phyloP scores from a whole-genome alignment of 2,888 invertebrate genomes.

The Taphrorychus bicolor region DNA sequence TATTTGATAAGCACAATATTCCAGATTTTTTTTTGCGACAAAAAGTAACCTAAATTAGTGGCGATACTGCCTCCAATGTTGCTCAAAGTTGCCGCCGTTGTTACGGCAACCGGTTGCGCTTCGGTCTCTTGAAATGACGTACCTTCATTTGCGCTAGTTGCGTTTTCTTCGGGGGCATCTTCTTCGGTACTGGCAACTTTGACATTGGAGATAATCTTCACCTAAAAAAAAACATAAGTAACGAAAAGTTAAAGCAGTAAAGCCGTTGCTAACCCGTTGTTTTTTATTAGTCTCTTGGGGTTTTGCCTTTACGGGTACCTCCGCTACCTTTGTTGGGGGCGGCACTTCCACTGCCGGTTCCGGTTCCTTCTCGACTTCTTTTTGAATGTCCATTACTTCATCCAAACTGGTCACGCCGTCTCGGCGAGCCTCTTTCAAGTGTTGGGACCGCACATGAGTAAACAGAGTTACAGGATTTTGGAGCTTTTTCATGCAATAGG shows the following conservation, averaged over 20 bases:
- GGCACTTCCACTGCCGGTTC: not conserved
- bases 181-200: conserved; percentile 44
- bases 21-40: too few relatives aligned
- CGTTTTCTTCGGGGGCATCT: conserved; percentile 35
- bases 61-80: conserved; percentile 63
- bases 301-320: not conserved
- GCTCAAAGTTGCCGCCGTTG: conserved; percentile 20
- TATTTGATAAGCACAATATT: too few relatives aligned
- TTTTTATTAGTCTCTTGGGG: not conserved
- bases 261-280: not conserved
- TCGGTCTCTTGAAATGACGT: not conserved
- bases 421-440: conserved; percentile 68
- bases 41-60: conserved; percentile 58
- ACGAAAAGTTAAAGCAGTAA: not conserved
- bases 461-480: conserved; percentile 73
- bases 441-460: conserved; percentile 72
- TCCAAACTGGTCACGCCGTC: conserved; percentile 70
- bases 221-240: conserved; percentile 34
- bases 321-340: not conserved
- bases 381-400: conserved; percentile 65
- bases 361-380: conserved; percentile 49
- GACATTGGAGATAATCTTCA: conserved; percentile 51
- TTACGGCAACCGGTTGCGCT: conserved; percentile 18
- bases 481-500: conserved; percentile 79
- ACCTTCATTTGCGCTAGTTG: not conserved